Conservation (phyloP, 1,140 invertebrate genomes). For the Drosophila repletoides region DNA sequence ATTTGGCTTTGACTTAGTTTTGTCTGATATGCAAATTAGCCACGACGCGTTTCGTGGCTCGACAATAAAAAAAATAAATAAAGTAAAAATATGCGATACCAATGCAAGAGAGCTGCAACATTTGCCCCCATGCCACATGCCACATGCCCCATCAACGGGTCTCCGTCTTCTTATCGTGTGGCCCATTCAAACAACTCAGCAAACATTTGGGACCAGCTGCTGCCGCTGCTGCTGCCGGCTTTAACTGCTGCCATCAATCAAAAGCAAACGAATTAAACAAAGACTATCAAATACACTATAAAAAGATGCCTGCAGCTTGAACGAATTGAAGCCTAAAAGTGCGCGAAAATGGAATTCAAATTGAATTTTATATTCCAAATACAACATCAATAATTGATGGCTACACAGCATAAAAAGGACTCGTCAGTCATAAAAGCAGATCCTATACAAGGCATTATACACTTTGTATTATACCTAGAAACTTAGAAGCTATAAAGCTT, state of each 20-base stretch:
- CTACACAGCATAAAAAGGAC: no score
- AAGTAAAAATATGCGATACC: slow-evolving; percentile 18
- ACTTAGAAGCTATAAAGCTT: no score
- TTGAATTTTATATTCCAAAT: no score
- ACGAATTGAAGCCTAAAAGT: no score
- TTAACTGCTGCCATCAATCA: slow-evolving; percentile 63
- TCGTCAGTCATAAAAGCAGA: no score
- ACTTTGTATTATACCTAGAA: no score
- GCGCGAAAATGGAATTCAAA: no score
- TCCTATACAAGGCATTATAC: no score
- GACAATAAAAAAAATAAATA: neutral
- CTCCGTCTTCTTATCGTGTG: slow-evolving; percentile 20
- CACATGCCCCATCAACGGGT: neutral
- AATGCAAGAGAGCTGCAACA: slow-evolving; percentile 14
- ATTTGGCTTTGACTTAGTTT: slow-evolving; percentile 42
- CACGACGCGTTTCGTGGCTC: slow-evolving; percentile 42
- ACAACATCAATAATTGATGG: no score
- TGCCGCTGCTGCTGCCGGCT: slow-evolving; percentile 26
- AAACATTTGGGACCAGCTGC: slow-evolving; percentile 40
- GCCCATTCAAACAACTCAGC: slow-evolving; percentile 54
- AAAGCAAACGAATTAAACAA: slow-evolving; percentile 29
- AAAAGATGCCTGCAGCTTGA: no score
- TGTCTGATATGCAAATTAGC: slow-evolving; percentile 75
- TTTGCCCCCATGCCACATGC: slow-evolving; percentile 1
- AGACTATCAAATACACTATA: slow-evolving; percentile 18